Evolutionary conservation across 2,888 invertebrate genomes (phyloP).

Genomic region (Timema podura): DNA sequence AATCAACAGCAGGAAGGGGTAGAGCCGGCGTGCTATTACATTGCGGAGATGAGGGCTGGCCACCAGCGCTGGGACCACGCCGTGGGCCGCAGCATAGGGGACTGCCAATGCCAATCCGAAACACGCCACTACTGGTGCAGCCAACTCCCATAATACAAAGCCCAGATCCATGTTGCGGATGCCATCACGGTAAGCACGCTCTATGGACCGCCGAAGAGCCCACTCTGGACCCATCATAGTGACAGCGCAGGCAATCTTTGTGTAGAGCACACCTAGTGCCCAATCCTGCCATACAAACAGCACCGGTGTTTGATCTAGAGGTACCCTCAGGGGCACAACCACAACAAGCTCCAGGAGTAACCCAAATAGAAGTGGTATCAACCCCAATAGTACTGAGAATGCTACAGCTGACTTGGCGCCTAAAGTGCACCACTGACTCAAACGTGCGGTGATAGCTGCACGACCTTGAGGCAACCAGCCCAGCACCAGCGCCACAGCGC

Average conservation of each 20-base stretch:
- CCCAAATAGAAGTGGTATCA: constrained; percentile 90
- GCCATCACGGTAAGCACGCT: constrained; percentile 90
- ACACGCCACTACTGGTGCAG: constrained; percentile 83
- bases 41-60: constrained; percentile 63
- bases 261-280: constrained; percentile 95
- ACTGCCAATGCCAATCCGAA: constrained; percentile 86
- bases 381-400: constrained; percentile 67
- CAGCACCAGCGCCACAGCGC: constrained; percentile 74
- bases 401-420: constrained; percentile 72
- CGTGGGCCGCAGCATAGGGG: constrained; percentile 88
- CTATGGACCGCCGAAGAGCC: constrained; percentile 85
- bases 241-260: constrained; percentile 94
- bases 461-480: constrained; percentile 90
- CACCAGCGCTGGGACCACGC: constrained; percentile 65
- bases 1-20: constrained; percentile 80
- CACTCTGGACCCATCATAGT: constrained; percentile 99
- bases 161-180: constrained; percentile 86
- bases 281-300: constrained; percentile 93
- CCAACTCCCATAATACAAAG: constrained; percentile 79
- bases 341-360: constrained; percentile 83
- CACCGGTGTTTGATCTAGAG: constrained; percentile 85
- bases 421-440: constrained; percentile 62
- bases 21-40: constrained; percentile 77
- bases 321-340: constrained; percentile 89
- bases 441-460: constrained; percentile 64